phyloP scores from a whole-genome alignment of 2,888 invertebrate genomes.

The Chaitophorus viminalis region DNA sequence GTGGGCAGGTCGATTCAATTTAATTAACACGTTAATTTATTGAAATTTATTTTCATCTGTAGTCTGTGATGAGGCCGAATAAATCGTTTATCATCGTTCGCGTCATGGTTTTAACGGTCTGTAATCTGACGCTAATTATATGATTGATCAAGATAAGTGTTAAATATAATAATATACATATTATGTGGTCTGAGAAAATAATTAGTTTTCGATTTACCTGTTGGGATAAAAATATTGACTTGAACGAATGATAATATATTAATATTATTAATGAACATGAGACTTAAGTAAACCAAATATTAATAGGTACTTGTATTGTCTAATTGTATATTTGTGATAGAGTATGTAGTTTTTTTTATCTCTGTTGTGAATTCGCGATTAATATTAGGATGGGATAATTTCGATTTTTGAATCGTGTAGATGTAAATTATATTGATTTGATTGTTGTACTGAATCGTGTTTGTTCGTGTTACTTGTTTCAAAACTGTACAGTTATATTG shows the following conservation, averaged over 20 bases:
- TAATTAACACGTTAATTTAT: background rate
- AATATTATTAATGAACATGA: too few species aligned
- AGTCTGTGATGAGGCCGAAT: too few species aligned
- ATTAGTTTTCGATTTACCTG: too few species aligned
- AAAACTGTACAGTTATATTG: background rate
- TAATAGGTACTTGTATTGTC: too few species aligned
- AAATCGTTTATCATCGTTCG: background rate
- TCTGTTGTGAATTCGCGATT: background rate
- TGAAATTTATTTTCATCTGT: background rate
- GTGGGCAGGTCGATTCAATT: background rate
- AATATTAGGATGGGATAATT: background rate
- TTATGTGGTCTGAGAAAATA: too few species aligned
- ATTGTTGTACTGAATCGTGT: background rate
- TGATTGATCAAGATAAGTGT: too few species aligned
- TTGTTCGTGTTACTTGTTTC: background rate
- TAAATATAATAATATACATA: too few species aligned
- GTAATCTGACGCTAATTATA: background rate
- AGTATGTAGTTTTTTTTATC: too few species aligned
- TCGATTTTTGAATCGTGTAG: background rate
- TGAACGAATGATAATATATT: too few species aligned
- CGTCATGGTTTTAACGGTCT: background rate
- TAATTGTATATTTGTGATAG: too few species aligned
- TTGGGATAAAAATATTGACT: too few species aligned
- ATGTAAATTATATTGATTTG: background rate
- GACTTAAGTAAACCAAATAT: too few species aligned